Evolutionary conservation across 2,888 invertebrate genomes (phyloP), one percentile per base, ranked within the genome.

Genomic region (Stramonita haemastoma): DNA sequence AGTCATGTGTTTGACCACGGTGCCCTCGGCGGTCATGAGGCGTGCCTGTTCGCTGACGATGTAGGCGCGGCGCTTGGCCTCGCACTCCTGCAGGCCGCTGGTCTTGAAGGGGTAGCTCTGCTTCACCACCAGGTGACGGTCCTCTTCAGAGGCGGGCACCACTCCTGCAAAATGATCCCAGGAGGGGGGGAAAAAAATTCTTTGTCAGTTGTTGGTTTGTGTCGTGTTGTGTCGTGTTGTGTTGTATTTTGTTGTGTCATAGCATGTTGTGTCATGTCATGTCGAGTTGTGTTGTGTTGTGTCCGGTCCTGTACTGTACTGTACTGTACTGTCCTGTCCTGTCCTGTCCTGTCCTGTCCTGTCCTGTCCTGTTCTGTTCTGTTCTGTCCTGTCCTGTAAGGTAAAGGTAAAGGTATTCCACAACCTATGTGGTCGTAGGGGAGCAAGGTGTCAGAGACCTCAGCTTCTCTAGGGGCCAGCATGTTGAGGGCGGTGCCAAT

Each of bases 61-160:
- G 90, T 95, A 94, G 84, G 93, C 93, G 89, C 92, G 93, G 29
- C 95, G 91, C 1, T 90, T 88, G 6, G 93, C 91, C 90, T 95
- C 95, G 91, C 95, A 95, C 0, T 91, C 90, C 91, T 95, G 95
- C 5, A 91, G 88, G 26, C 95, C 95, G n/a, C 93, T 92, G 2
- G 95, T 94, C 91, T 94, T 95, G 91, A 93, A 93, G 2, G 95
- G 95, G 90, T 95, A 96, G 79, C 94, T 94, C 94, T 95, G 95
- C 86, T 92, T 93, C n/a, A 96, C 95, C 29, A 95, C 90, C 60
- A 95, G 90, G 17, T 93, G 90, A 1, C 94, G 90, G 70, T 94
- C 94, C 73, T 95, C 93, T 17, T 93, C 92, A 0, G 92, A 91
- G 22, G 92, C 89, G 15, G 95, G 94, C 13, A 91, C 92, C 90